Evolutionary conservation across 2,888 invertebrate species (phyloP).

Genomic region (Drosophila falleni): DNA sequence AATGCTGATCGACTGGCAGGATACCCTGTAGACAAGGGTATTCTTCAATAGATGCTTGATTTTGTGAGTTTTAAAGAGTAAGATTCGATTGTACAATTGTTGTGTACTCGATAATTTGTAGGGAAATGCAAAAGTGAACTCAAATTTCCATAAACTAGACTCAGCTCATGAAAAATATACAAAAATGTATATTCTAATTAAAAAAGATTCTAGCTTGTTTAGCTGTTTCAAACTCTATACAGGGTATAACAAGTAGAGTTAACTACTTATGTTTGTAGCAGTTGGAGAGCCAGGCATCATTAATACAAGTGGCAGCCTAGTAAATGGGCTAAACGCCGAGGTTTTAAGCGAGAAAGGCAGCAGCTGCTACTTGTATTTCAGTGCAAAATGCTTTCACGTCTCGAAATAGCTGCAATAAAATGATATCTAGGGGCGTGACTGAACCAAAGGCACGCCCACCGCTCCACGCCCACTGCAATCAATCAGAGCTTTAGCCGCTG

Average conservation of each 20-base stretch:
- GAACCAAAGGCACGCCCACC: constrained; percentile 25
- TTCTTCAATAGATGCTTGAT: background rate
- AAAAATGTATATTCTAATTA: background rate
- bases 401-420: constrained; percentile 38
- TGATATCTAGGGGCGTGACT: constrained; percentile 38
- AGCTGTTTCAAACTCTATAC: background rate
- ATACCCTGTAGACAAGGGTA: background rate
- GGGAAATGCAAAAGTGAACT: too few species aligned
- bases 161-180: background rate
- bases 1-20: background rate
- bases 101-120: too few species aligned
- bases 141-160: background rate
- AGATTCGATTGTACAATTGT: too few species aligned
- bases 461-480: constrained; percentile 43
- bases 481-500: constrained; percentile 47
- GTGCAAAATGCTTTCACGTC: constrained; percentile 21
- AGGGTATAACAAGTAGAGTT: constrained; percentile 10
- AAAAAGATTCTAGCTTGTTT: background rate
- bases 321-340: constrained; percentile 12
- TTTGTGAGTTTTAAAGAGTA: too few species aligned
- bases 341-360: background rate
- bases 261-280: constrained; percentile 9
- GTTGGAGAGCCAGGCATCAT: constrained; percentile 36
- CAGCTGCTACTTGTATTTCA: constrained; percentile 37
- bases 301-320: constrained; percentile 44